Evolutionary conservation across 2,888 invertebrate genomes (phyloP), one percentile per base, ranked within the genome.

Genomic region (Thereva nobilitata): DNA sequence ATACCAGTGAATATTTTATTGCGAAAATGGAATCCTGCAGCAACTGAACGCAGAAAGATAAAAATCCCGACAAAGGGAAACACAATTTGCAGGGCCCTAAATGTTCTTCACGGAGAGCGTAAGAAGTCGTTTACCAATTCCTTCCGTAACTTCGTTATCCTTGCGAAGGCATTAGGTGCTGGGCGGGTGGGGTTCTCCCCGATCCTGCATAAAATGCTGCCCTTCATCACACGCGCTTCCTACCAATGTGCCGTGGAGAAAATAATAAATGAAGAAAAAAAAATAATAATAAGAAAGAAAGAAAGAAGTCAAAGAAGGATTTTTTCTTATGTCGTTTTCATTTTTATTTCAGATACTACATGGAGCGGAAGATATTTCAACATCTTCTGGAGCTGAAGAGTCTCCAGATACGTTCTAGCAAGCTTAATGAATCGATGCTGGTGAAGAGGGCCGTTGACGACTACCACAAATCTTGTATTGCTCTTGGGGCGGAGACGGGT

Each of bases 331-430:
- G 6, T 53, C 45, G 56, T 35, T 53, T 66, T 55, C 41, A 10
- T 68, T 67, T 68, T 69, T 42, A 67, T 76, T 83, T 69, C 78
- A 89, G 95, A 77, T 95, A 95, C 79, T 93, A 95, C 74, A 86
- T 94, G 75, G 95, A 96, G 80, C 84, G 95, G 68, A 92, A 93
- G 77, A 91, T 96, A 74, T 95, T 97, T 79, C 94, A 96, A 77
- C 95, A 96, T 79, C 84, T 97, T 67, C 84, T 96, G 75, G 96
- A 97, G 77, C 81, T 97, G 63, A 97, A 97, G 80, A 86, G 95
- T 61, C 84, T 94, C 72, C 96, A 97, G 82, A 95, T 96, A 74
- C 87, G 95, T 74, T 91, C 93, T 41, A 93, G 92, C 56, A 89
- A 92, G 80, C 86, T 92, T 49, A 94, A 95, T 75, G 95, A 95